Evolutionary conservation across 1,140 invertebrate genomes (phyloP), one percentile per base, ranked within the genome.

Genomic region (Drosophila tristis): DNA sequence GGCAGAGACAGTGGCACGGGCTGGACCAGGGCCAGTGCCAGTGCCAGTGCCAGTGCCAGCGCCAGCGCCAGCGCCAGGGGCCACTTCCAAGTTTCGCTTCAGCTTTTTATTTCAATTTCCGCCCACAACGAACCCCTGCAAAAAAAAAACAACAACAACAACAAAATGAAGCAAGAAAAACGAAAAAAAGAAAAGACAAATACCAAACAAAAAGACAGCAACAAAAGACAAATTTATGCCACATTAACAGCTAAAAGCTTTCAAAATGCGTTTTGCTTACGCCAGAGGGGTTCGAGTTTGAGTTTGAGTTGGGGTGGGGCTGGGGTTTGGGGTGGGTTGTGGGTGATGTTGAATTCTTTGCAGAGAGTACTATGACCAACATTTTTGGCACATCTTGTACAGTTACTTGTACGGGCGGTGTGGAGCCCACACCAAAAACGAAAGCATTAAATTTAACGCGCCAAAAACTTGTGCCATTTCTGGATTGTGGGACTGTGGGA

Each of bases 201-300:
- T n/a, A 26, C 23, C 25, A 44, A 25, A 48, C 44, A 73, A 16
- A 44, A 44, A 63, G 58, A 73, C 63, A 78, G 71, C 81, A 86
- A 87, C 23, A 78, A 87, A 72, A 86, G 82, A 86, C 82, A 87
- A 86, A 89, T 87, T 87, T 87, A 87, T 87, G 82, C 82, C 82
- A 87, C 82, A 87, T 87, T 87, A 87, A 87, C 82, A 87, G 82
- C 82, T 87, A 87, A 89, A 87, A 87, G 82, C 82, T 87, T 87
- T 87, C 82, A 87, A 87, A 87, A 87, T 87, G 82, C 82, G 82
- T 86, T 86, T 82, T 59, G 59, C 77, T 55, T 87, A 77, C 62
- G 78, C 84, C 79, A 76, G 23, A 67, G 73, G 72, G 48, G 55
- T 60, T 44, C 29, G 49, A 43, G 23, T 60, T 39, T 39, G 23